Base-by-base conservation (phyloP, 2,888 invertebrate genomes). In the Nesidiocoris tenuis region DNA sequence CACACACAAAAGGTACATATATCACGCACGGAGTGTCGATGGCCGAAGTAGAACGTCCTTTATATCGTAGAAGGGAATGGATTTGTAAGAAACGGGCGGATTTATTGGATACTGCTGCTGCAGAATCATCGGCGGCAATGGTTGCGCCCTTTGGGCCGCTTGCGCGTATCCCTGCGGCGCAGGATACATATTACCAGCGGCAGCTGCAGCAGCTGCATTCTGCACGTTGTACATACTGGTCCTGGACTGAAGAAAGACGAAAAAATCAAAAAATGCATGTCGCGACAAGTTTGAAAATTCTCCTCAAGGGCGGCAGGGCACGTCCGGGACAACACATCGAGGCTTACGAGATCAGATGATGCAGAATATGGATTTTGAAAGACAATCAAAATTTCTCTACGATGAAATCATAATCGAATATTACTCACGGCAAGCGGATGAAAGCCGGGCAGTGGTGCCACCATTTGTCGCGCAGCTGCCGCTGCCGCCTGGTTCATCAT, bases 11-110 rank as follows among this genome's bases (percentile, higher is more conserved):
- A n/a, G n/a, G n/a, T n/a, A n/a, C n/a, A n/a, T n/a, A n/a, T n/a
- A n/a, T n/a, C n/a, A 70, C 83, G 82, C 82, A 86, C 86, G 71
- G 82, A 97, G 87, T 76, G 93, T 93, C 21, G 95, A 94, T 0
- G 97, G 96, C 84, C 95, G 95, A 81, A 97, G 86, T 61, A 98
- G 86, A 82, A 95, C 95, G 0, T 90, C 91, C 76, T 94, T 83
- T 78, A 94, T 88, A 84, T 97, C 96, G 84, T 93, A 98, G 85
- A 98, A 98, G 1, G 98, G 96, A 70, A 98, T 85, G 82, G 90
- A 90, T 83, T 94, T 95, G 81, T 97, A 89, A 82, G 90, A 90
- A n/a, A 98, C 95, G 84, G 97, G 96, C 0, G 96, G 96, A 83
- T 95, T 94, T 71, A 96, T 90, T 3, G 96, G 96, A 84, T 90